Conservation (phyloP, 2,797 vertebrate species). For the Chanos chanos region DNA sequence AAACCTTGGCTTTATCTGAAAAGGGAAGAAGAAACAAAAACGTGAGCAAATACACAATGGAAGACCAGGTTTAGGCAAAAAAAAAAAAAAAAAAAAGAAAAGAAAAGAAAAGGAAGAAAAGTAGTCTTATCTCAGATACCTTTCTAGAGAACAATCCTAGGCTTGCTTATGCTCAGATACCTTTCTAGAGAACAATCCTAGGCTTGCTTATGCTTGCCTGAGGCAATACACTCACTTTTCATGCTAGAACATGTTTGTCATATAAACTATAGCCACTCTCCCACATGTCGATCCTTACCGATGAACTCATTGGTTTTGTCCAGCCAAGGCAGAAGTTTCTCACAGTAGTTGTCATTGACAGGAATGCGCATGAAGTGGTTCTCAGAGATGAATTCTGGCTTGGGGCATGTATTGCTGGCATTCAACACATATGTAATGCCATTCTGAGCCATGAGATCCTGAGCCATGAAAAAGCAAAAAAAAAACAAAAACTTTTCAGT, state of each 20-base stretch:
- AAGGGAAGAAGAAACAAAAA: slow-evolving; percentile 18
- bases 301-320: slow-evolving; percentile 97
- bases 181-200: slow-evolving; percentile 19
- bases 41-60: slow-evolving; percentile 21
- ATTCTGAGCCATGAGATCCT: slow-evolving; percentile 95
- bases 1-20: slow-evolving; percentile 95
- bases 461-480: background rate
- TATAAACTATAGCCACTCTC: too few relatives aligned
- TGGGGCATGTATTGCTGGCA: slow-evolving; percentile 96
- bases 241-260: background rate
- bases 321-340: slow-evolving; percentile 94
- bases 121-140: too few relatives aligned
- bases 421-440: slow-evolving; percentile 97
- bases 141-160: slow-evolving; percentile 17
- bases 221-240: slow-evolving; percentile 12
- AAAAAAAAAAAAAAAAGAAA: slow-evolving; percentile 2
- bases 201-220: slow-evolving; percentile 16
- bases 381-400: slow-evolving; percentile 96
- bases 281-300: slow-evolving; percentile 68
- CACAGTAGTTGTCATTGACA: slow-evolving; percentile 97
- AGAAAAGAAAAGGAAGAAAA: slow-evolving; percentile 8
- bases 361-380: slow-evolving; percentile 97
- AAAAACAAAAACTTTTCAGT: background rate
- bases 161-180: slow-evolving; percentile 23
- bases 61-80: slow-evolving; percentile 17